Conservation (phyloP, 2,888 invertebrate species). For the Tineola bisselliella region DNA sequence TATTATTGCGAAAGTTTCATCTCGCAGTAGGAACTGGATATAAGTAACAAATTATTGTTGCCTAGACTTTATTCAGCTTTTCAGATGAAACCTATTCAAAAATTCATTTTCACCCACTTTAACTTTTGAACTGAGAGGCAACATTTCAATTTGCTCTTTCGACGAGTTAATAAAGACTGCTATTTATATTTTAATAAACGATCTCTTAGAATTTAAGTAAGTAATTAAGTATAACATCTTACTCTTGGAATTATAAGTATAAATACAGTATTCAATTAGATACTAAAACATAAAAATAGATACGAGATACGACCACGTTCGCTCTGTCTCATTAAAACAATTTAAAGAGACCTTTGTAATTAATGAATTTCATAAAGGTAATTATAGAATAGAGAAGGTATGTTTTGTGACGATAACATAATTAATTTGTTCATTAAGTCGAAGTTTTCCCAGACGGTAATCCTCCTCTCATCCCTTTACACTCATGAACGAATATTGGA, state of each 20-base stretch:
- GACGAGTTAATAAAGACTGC: not conserved
- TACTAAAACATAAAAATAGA: no score
- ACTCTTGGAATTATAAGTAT: no score
- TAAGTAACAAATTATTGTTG: not conserved
- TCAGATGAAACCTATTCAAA: constrained; percentile 7
- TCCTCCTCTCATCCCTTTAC: not conserved
- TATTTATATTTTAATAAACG: no score
- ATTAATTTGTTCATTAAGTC: not conserved
- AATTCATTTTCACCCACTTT: constrained; percentile 10
- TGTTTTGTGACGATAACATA: not conserved
- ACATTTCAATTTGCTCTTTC: not conserved
- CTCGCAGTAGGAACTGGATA: not conserved
- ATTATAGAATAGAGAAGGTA: not conserved
- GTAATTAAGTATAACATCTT: no score
- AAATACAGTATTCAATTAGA: no score
- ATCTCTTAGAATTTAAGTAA: no score
- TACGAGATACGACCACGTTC: no score
- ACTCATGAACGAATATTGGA: not conserved
- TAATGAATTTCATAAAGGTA: not conserved
- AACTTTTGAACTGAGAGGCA: not conserved
- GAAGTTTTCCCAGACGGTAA: not conserved
- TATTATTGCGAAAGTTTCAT: not conserved
- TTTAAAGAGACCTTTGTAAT: no score
- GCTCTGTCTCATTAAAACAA: no score
- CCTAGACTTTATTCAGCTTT: not conserved